phyloP scores from a whole-genome alignment of 92 coral and sea anemone genomes.

The Zoanthus sansibaricus region DNA sequence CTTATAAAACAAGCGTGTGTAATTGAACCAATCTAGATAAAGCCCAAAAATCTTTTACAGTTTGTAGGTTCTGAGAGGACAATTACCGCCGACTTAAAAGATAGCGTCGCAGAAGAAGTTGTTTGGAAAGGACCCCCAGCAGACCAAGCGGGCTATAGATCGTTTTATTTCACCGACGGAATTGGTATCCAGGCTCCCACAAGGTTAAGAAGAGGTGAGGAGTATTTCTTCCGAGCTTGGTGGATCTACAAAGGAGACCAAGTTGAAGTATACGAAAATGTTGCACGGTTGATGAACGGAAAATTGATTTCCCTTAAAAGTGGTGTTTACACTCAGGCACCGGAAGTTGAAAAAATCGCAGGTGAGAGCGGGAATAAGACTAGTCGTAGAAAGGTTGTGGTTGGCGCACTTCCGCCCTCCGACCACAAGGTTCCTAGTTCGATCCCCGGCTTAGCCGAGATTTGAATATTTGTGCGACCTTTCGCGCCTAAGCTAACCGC shows the following conservation, averaged over 20 bases:
- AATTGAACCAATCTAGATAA: background rate
- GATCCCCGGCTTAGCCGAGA: no score
- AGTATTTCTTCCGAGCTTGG: conserved; percentile 45
- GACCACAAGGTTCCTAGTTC: no score
- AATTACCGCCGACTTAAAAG: conserved; percentile 38
- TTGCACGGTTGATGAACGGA: conserved; percentile 36
- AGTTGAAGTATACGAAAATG: conserved; percentile 29
- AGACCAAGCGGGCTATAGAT: conserved; percentile 37
- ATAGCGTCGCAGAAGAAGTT: conserved; percentile 24
- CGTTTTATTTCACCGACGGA: conserved; percentile 41
- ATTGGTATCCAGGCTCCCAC: conserved; percentile 37
- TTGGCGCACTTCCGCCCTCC: no score
- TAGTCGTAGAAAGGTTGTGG: no score
- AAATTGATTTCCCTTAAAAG: conserved; percentile 41
- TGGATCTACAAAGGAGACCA: conserved; percentile 38
- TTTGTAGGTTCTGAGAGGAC: conserved; percentile 44
- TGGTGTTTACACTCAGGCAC: conserved; percentile 27
- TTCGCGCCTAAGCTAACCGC: no score
- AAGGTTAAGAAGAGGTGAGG: conserved; percentile 15
- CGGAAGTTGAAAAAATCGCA: conserved; percentile 11
- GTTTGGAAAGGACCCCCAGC: conserved; percentile 50
- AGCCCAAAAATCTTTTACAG: background rate
- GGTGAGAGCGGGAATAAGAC: background rate
- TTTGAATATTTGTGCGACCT: no score
- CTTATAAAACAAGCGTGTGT: no score